Conservation (phyloP, 2,797 vertebrate genomes). For the Pseudochaenichthys georgianus region DNA sequence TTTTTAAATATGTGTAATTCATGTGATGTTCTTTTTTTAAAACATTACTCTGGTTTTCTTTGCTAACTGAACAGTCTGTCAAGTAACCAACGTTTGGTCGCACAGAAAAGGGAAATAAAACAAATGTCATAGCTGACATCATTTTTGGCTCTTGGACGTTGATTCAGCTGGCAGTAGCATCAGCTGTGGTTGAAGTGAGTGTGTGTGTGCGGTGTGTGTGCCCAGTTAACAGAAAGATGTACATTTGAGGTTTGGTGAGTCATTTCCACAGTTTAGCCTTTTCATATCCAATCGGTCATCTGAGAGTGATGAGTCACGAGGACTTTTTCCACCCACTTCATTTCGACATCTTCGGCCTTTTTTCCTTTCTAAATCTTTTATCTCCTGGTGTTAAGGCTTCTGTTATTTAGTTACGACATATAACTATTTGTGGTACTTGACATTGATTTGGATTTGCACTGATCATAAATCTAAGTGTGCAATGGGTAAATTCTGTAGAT, state of each 20-base stretch:
- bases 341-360: not conserved
- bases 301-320: constrained; percentile 26
- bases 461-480: not conserved
- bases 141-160: constrained; percentile 56
- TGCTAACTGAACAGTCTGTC: constrained; percentile 2
- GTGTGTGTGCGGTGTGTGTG: constrained; percentile 30
- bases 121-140: constrained; percentile 65
- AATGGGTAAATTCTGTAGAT: not conserved
- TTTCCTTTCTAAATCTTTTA: constrained; percentile 9
- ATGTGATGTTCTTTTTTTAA: not conserved
- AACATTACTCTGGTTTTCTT: not conserved
- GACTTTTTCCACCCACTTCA: constrained; percentile 28
- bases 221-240: constrained; percentile 22
- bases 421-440: constrained; percentile 5
- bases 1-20: not conserved
- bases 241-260: constrained; percentile 59
- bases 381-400: not conserved
- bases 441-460: not conserved
- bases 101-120: constrained; percentile 71
- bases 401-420: constrained; percentile 3
- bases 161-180: constrained; percentile 30
- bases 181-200: constrained; percentile 27
- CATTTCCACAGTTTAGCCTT: constrained; percentile 55
- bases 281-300: constrained; percentile 23
- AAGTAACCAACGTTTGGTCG: constrained; percentile 22